Base-by-base conservation (phyloP, 2,113 vertebrate species). In the Dromaius novaehollandiae region DNA sequence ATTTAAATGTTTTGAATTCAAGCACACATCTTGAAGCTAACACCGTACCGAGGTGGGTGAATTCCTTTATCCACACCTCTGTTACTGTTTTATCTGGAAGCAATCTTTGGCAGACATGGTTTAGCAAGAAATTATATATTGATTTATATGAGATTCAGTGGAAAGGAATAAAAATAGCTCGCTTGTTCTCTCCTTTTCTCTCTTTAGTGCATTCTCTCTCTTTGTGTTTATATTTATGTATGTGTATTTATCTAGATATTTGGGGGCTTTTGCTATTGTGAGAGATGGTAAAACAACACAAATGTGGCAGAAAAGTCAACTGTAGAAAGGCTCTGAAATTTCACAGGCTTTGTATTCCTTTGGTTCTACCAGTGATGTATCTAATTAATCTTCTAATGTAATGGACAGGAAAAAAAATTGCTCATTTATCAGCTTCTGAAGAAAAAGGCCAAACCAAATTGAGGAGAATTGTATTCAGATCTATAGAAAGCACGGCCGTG, bases 401-500 rank as follows among this genome's bases (percentile, higher is more conserved):
- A 92, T 71, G 13, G 58, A 69, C 44, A 58, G 70, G 36, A 14
- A 46, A 56, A 74, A 70, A 94, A 94, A 84, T 46, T 80, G 38
- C 77, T 77, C 78, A 19, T 89, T 87, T 87, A 76, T 96, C 81
- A 80, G 11, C 70, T 74, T 76, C 70, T 66, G 34, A 65, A 94
- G 70, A 69, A 93, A 44, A 58, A 95, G 84, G 25, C 65, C 90
- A 77, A 87, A 66, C 26, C 34, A 87, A 87, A 92, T 20, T 53
- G 92, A 61, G 90, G 88, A 92, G 25, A 24, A 79, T 76, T 34
- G 32, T 44, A 44, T 90, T 93, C 78, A 78, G 48, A 36, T 82
- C 42, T 73, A 2, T 21, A 65, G 88, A 83, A 92, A 84, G 10
- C 26, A 28, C n/a, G 44, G 13, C 61, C 2, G 5, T 53, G 81